Conservation (phyloP, 35 echinoderm and acorn worm genomes). For the Ptychodera flava region DNA sequence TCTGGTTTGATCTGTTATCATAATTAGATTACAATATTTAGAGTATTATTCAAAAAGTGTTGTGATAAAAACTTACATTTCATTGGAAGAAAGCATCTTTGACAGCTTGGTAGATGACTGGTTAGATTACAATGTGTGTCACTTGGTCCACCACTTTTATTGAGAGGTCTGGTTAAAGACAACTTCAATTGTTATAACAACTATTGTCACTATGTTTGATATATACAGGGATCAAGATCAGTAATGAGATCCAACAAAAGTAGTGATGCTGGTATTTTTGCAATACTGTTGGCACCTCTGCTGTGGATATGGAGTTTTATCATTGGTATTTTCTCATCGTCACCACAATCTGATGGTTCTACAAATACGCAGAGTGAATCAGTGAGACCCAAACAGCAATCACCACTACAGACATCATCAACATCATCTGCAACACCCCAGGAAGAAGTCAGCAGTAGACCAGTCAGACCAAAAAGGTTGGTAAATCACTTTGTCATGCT, state of each 20-base stretch:
- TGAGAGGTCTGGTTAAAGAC: too few species aligned
- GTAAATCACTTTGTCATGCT: too few species aligned
- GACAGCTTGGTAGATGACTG: too few species aligned
- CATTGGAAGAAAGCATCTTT: too few species aligned
- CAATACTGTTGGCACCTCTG: neutral
- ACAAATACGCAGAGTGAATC: neutral
- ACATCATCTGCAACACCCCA: neutral
- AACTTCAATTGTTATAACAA: too few species aligned
- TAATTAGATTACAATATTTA: too few species aligned
- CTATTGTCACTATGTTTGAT: too few species aligned
- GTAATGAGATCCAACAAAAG: neutral
- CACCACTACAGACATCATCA: neutral
- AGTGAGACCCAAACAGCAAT: neutral
- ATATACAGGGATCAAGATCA: neutral
- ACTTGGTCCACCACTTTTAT: too few species aligned
- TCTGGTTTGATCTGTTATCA: too few species aligned
- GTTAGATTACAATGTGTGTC: too few species aligned
- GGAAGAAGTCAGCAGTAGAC: slow-evolving; percentile 11
- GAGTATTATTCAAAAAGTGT: too few species aligned
- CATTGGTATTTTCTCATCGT: neutral
- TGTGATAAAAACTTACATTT: too few species aligned
- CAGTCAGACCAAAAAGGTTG: slow-evolving; percentile 91
- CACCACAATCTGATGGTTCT: neutral
- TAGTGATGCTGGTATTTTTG: neutral
- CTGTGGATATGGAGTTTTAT: neutral